Evolutionary conservation across 2,797 vertebrate species (phyloP).

Genomic region (Scolopax rusticola): DNA sequence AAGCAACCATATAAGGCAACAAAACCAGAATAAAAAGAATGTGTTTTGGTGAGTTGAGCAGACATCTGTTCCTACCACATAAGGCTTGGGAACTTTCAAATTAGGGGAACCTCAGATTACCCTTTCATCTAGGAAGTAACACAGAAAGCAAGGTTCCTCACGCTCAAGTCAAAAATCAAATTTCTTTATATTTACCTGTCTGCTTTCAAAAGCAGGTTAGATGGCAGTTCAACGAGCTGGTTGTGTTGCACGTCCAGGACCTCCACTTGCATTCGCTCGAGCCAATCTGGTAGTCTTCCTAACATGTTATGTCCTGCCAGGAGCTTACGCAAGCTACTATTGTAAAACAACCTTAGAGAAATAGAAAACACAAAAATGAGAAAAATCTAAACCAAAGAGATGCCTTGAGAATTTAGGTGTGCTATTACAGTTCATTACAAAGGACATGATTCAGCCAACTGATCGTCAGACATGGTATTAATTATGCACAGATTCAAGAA

Average conservation of each 20-base stretch:
- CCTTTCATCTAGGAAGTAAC: neutral
- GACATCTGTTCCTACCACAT: constrained; percentile 44
- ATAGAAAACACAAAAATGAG: constrained; percentile 20
- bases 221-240: constrained; percentile 91
- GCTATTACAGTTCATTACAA: neutral
- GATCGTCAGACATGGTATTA: constrained; percentile 41
- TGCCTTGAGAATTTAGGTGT: neutral
- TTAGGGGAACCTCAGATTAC: constrained; percentile 27
- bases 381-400: neutral
- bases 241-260: constrained; percentile 96
- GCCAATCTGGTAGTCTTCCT: constrained; percentile 89
- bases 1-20: constrained; percentile 48
- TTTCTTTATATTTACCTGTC: constrained; percentile 84
- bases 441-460: constrained; percentile 29
- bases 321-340: constrained; percentile 91
- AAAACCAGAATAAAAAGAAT: constrained; percentile 38
- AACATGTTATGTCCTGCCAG: constrained; percentile 91
- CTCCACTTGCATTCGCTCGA: constrained; percentile 91
- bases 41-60: constrained; percentile 7
- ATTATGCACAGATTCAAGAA: constrained; percentile 7
- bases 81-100: constrained; percentile 10
- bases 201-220: constrained; percentile 93
- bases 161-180: rapidly evolving
- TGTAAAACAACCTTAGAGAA: constrained; percentile 89
- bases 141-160: neutral